Evolutionary conservation across 2,888 invertebrate genomes (phyloP), one percentile per base, ranked within the genome.

Genomic region (Tetragnatha montana): DNA sequence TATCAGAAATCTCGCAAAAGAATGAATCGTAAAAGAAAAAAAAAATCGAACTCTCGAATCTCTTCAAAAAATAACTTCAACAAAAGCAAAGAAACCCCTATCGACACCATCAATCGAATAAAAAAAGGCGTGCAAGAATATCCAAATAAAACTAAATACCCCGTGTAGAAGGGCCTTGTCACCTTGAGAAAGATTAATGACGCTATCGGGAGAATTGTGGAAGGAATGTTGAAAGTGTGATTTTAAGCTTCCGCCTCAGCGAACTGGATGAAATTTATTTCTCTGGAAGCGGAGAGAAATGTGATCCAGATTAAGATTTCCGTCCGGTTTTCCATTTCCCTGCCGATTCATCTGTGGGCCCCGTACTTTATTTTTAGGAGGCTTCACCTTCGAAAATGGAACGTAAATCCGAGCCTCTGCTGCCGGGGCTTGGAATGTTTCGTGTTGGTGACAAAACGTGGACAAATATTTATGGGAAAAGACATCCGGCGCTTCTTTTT

Each of bases 231-330:
- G 87, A 87, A 81, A 87, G 81, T 81, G 87, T 87, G 87, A 87
- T 87, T 87, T 87, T 87, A 75, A 87, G 87, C 70, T 87, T 87
- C 87, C 87, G 87, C 76, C 50, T 50, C 81, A 35, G n/a, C 81
- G 81, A 70, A 87, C 81, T 76, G 87, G 81, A 87, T 76, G 87
- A 87, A 70, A 87, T 87, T 76, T 87, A 82, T 87, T 81, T 87
- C 87, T 82, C 76, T 81, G 81, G 50, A 19, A 60, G 14, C 50
- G 50, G 50, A 81, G 87, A 87, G 87, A 87, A 87, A 87, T 87
- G 87, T 19, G 87, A 87, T 82, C 81, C 87, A 74, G 87, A 87
- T 87, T 87, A 87, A 87, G 87, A 87, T 87, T 87, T 87, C 87
- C 70, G 51, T 49, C 49, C 51, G 51, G 50, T 76, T 87, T 87